Evolutionary conservation across 2,797 vertebrate species (phyloP).

Genomic region (Trachops cirrhosus): DNA sequence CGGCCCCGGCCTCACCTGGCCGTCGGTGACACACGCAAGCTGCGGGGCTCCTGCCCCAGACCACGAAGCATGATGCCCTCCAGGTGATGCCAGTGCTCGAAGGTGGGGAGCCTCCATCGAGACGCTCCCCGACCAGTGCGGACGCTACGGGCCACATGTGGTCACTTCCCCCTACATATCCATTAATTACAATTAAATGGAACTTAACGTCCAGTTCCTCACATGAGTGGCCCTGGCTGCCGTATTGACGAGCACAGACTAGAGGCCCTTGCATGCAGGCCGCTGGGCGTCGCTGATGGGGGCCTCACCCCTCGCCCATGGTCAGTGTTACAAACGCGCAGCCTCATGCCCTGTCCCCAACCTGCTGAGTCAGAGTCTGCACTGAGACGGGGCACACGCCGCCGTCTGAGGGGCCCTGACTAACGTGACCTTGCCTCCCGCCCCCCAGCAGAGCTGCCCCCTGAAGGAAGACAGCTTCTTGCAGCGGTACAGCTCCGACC

Average conservation of each 20-base stretch:
- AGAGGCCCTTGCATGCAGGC: accelerated
- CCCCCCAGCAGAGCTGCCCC: constrained; percentile 85
- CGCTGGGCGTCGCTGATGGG: accelerated
- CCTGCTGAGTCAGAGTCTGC: background rate
- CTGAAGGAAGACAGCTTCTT: constrained; percentile 89
- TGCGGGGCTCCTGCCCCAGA: background rate
- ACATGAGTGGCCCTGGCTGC: background rate
- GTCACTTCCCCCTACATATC: background rate
- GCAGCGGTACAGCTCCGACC: constrained; percentile 93
- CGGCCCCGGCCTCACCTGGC: background rate
- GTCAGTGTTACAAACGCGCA: background rate
- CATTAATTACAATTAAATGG: background rate
- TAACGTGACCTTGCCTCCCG: background rate
- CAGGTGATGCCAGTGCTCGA: accelerated
- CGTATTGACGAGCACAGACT: accelerated
- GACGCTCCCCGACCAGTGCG: accelerated
- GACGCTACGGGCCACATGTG: background rate
- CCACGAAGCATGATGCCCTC: background rate
- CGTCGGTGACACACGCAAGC: background rate
- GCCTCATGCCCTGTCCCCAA: background rate
- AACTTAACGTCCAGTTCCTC: background rate
- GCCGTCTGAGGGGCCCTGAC: background rate
- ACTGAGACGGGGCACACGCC: background rate
- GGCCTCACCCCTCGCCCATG: accelerated
- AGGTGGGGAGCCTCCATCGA: accelerated